A percentile compares a stretch with the other conserved stretches of the same genome.
phyloP scores from a whole-genome alignment of 1,140 invertebrate genomes.

The Leptonema lineaticorne region DNA sequence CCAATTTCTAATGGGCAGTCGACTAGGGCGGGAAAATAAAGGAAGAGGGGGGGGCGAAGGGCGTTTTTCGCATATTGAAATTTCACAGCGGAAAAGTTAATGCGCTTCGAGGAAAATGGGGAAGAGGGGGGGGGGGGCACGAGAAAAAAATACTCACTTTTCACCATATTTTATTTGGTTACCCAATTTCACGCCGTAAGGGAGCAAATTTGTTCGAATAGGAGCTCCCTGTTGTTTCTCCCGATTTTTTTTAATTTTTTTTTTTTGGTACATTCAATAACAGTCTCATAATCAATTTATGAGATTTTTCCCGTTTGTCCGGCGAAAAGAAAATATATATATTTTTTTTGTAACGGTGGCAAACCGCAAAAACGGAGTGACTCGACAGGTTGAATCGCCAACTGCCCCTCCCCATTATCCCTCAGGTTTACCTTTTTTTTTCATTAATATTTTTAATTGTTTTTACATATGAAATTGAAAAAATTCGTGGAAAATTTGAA shows the following conservation, averaged over 20 bases:
- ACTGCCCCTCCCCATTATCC: constrained; percentile 3
- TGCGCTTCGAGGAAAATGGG: no score
- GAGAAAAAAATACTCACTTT: not conserved
- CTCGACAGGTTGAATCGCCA: no score
- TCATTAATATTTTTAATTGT: constrained; percentile 41
- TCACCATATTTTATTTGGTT: constrained; percentile 26
- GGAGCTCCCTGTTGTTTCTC: no score
- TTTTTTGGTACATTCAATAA: constrained; percentile 39
- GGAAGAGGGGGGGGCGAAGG: no score
- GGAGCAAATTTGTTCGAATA: constrained; percentile 22
- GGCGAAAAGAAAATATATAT: no score
- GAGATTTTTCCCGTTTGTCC: constrained; percentile 35
- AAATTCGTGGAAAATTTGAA: no score
- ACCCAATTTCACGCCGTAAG: constrained; percentile 22
- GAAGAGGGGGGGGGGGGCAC: no score
- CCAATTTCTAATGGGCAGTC: no score
- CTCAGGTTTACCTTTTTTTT: no score
- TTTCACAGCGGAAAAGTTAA: not conserved
- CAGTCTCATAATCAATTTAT: constrained; percentile 41
- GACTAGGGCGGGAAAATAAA: no score
- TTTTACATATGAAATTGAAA: constrained; percentile 41
- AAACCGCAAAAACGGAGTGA: constrained; percentile 17
- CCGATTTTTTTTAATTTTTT: no score
- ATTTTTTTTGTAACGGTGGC: constrained; percentile 15
- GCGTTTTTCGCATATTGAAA: not conserved